Base-by-base conservation (phyloP, 2,113 vertebrate species). In the Ploceus nigricollis region DNA sequence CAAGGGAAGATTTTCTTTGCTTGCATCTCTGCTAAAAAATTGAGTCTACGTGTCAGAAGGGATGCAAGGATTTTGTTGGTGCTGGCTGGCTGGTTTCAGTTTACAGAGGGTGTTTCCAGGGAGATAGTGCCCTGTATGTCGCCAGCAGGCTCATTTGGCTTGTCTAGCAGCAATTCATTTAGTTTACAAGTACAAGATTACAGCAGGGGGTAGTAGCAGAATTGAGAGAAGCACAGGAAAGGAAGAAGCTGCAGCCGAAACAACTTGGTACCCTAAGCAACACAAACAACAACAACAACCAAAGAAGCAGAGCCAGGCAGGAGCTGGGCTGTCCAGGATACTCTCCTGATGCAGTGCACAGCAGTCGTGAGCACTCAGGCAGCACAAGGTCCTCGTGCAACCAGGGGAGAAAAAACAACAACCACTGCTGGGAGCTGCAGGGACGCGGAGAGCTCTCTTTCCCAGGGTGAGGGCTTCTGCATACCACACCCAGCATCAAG, bases 281-380 rank as follows among this genome's bases (percentile, higher is more conserved):
- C 94, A 96, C 90, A 95, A 96, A 95, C 94, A 97, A 96, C 95
- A 97, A 96, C 95, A 97, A 94, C 94, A 96, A 85, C 24, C 4
- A 8, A 80, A 51, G 90, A 92, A 93, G 57, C 3, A 0, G 77
- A 96, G 92, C 93, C 95, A 96, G 92, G 80, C 80, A 83, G 69
- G 86, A 94, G 42, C 1, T 87, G 88, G 69, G 20, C 22, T 84
- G 90, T 93, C 76, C 90, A 92, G 94, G 80, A 82, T 39, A 79
- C 69, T 92, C 48, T 93, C 48, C 88, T 50, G 72, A 61, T 97
- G 94, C 57, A 54, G 64, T 1, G 5, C 66, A 35, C 4, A 85
- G 89, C 6, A 5, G 56, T 48, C 15, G 1, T 10, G 39, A 93
- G 82, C 54, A 7, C 50, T 91, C 72, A 68, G 77, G 82, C 76